A percentile compares a stretch with the other conserved stretches of the same genome.
These are phyloP conservation scores for Triplophysa rosa DNA, from an alignment of 2,113 vertebrate species.

Conservation along the genomic window DNA sequence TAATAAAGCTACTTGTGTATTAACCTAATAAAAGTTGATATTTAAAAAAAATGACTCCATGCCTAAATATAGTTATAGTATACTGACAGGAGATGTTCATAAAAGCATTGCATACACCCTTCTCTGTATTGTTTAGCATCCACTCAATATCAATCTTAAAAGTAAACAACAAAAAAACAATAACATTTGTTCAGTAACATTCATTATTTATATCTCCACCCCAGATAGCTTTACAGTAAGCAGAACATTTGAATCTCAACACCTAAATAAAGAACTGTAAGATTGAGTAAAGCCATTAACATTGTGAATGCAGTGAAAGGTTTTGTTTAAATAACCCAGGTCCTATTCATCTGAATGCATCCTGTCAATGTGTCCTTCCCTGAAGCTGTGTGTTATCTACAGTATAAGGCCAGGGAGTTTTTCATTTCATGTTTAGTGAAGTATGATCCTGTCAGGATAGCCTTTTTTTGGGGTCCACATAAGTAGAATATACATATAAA, in stretches of 20 bases:
- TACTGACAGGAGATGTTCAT: background rate
- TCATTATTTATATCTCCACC: no score
- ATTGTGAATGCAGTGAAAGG: conserved; percentile 8
- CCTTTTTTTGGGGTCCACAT: no score
- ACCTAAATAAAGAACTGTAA: background rate
- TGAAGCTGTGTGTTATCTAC: background rate
- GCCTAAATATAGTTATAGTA: background rate
- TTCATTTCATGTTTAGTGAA: background rate
- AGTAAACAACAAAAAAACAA: no score
- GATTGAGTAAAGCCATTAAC: background rate
- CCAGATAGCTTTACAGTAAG: background rate
- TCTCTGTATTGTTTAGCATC: background rate
- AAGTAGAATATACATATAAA: no score
- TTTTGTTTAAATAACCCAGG: conserved; percentile 41
- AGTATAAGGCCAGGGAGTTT: background rate
- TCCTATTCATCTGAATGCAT: conserved; percentile 16
- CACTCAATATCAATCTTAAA: background rate
- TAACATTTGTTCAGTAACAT: no score
- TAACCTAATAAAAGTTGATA: background rate
- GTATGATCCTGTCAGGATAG: no score
- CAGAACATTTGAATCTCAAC: background rate
- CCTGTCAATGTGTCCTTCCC: conserved; percentile 28
- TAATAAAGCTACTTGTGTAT: background rate
- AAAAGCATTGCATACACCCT: no score
- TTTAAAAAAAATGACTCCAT: background rate